Evolutionary conservation across 2,113 vertebrate genomes (phyloP).

Genomic region (Hypomesus transpacificus): DNA sequence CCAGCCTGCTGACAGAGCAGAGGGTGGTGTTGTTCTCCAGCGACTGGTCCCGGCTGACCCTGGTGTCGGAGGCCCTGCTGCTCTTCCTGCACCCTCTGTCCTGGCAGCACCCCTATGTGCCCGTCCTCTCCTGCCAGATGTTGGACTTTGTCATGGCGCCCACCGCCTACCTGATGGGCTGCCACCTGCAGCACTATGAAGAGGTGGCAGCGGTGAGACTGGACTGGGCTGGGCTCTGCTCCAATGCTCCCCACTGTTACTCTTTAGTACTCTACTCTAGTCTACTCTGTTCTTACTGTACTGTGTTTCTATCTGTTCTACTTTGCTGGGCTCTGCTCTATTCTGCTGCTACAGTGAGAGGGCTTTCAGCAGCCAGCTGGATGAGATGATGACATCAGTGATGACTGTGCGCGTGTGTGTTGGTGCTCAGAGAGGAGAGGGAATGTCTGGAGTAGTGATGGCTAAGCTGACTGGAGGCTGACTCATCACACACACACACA

Average conservation of each 20-base stretch:
- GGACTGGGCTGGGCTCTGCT: not conserved
- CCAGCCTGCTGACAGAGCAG: slow-evolving; percentile 86
- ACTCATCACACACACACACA: not conserved
- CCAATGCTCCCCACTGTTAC: too few species aligned
- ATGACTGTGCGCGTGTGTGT: too few species aligned
- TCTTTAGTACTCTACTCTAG: too few species aligned
- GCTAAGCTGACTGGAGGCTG: too few species aligned
- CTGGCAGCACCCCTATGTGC: slow-evolving; percentile 95
- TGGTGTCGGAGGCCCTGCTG: slow-evolving; percentile 85
- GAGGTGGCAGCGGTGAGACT: slow-evolving; percentile 81
- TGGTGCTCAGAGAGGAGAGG: not conserved
- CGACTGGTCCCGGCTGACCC: slow-evolving; percentile 87
- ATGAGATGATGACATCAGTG: too few species aligned
- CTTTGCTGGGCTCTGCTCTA: too few species aligned
- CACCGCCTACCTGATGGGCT: slow-evolving; percentile 95
- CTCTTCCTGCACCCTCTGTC: slow-evolving; percentile 85
- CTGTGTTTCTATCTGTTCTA: too few species aligned
- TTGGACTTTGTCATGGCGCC: slow-evolving; percentile 98
- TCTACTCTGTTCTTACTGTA: too few species aligned
- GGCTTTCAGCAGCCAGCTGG: too few species aligned
- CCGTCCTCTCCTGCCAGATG: slow-evolving; percentile 86
- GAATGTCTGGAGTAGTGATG: too few species aligned
- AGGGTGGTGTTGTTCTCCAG: slow-evolving; percentile 87
- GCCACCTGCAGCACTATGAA: slow-evolving; percentile 84
- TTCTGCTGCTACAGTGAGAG: too few species aligned